Evolutionary conservation across 2,113 vertebrate species (phyloP), one percentile per base, ranked within the genome.

Genomic region (Chloropsis hardwickii): DNA sequence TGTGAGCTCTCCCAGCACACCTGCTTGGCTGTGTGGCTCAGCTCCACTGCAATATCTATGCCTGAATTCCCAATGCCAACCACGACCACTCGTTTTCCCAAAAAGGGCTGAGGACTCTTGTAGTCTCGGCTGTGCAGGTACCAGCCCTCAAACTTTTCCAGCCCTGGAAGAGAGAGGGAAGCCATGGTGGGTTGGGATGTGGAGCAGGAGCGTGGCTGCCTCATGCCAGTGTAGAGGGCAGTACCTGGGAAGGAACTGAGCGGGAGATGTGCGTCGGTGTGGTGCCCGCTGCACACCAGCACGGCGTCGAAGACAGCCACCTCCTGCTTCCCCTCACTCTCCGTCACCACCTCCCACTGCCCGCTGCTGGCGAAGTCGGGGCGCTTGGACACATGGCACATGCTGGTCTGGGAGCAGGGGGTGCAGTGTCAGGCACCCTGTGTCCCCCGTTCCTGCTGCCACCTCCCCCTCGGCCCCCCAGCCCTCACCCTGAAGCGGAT

Each of bases 221-320:
- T 37, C 37, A 37, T 37, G 37, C 37, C 37, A 37, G 37, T 37
- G 37, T 37, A 37, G 37, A 37, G 37, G 37, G 37, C 1, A 1
- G 87, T 95, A 99, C 99, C 99, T 97, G 98, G 98, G 95, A 99
- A 98, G 51, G 97, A 88, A 28, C 92, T 93, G 89, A 99, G 91
- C 0, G 98, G 99, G 37, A 98, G 86, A 44, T 97, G 65, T 9
- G 98, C 98, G 1, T 96, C 62, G 1, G 97, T 98, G 94, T 98
- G 98, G 48, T 98, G 98, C 45, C 99, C 99, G 4, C 97, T 98
- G 97, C 99, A 99, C 86, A 99, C 98, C 94, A 99, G 91, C 67
- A 99, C 96, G 1, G 97, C 99, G 13, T 99, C 98, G 11, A 99
- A 99, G 83, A 98, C 9, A 1, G 96, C 94, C 0, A 12, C 64